A percentile compares a stretch with the other conserved stretches of the same genome.
phyloP scores from a whole-genome alignment of 2,113 vertebrate species.

The Leptobrachium leishanense region DNA sequence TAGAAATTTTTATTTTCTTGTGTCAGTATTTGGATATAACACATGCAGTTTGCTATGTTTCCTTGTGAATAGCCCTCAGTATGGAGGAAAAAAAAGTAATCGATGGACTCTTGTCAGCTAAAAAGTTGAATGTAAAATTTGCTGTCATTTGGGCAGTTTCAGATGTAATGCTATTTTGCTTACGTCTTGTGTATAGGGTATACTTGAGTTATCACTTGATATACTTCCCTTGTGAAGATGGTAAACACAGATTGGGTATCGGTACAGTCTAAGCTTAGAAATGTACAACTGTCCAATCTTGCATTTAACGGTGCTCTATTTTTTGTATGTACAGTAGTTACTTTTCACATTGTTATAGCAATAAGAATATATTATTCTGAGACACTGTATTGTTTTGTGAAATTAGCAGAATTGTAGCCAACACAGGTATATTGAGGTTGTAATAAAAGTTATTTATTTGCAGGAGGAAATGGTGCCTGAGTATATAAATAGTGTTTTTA shows the following conservation, averaged over 20 bases:
- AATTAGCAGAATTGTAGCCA: conserved; percentile 75
- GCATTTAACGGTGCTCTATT: conserved; percentile 87
- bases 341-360: conserved; percentile 86
- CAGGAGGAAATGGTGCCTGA: conserved; percentile 89
- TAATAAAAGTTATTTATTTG: conserved; percentile 85
- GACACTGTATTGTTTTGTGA: conserved; percentile 72
- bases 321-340: conserved; percentile 85
- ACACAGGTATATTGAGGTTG: conserved; percentile 68
- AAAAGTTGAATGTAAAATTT: conserved; percentile 78
- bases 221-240: conserved; percentile 49
- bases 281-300: conserved; percentile 72
- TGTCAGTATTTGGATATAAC: conserved; percentile 54
- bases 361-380: conserved; percentile 80
- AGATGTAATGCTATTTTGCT: conserved; percentile 53
- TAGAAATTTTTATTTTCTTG: conserved; percentile 59
- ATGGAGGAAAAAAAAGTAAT: conserved; percentile 41
- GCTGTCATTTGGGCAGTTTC: conserved; percentile 63
- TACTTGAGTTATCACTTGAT: neutral
- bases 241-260: conserved; percentile 63
- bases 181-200: conserved; percentile 55
- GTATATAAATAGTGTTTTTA: conserved; percentile 77
- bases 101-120: conserved; percentile 55
- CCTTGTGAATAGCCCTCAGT: conserved; percentile 28
- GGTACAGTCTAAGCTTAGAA: conserved; percentile 63
- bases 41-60: conserved; percentile 48